Evolutionary conservation across 2,888 invertebrate species (phyloP), one percentile per base, ranked within the genome.

Genomic region (Cheilosia vulpina): DNA sequence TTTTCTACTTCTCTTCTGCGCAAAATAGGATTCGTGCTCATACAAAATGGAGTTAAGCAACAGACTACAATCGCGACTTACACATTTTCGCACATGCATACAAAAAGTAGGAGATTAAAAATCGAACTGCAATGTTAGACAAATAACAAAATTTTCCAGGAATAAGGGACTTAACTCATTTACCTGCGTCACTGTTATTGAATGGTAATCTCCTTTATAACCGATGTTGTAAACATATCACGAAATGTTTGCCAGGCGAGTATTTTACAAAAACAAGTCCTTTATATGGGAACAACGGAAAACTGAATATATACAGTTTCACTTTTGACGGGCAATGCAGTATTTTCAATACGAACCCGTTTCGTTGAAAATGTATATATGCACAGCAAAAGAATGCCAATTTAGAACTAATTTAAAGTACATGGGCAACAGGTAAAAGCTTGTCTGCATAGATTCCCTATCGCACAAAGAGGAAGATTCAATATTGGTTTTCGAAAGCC

Each of bases 51-150:
- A 34, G 15, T 34, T 47, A n/a, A 41, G 34, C 50, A 60, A 41
- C 60, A 50, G 62, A 41, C 11, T 27, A 17, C n/a, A 62, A 27
- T n/a, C 3, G 15, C 31, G 11, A 27, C 1, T 15, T 34, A 63
- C 45, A 34, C 45, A 17, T 34, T 43, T 55, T 9, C 2, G 0
- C 15, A 6, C 4, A 43, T 47, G 27, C 27, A 72, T 43, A 52
- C 60, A 60, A 52, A 60, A 21, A 52, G 41, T 31, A 53, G 9
- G 19, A 27, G 72, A 72, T 72, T 31, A 53, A 24, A 62, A 34
- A 31, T 19, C 19, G 9, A 9, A 17, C 19, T 17, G 6, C 45
- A 2, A 17, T 7, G 17, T 7, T 17, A 45, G 45, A 17, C 17
- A 47, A 19, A 47, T 7, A 17, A 2, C 1, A 47, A 57, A 11